A percentile compares a stretch with the other conserved stretches of the same genome.
These are phyloP conservation scores for Popillia japonica DNA, from an alignment of 1,140 invertebrate species.

Conservation along the genomic window DNA sequence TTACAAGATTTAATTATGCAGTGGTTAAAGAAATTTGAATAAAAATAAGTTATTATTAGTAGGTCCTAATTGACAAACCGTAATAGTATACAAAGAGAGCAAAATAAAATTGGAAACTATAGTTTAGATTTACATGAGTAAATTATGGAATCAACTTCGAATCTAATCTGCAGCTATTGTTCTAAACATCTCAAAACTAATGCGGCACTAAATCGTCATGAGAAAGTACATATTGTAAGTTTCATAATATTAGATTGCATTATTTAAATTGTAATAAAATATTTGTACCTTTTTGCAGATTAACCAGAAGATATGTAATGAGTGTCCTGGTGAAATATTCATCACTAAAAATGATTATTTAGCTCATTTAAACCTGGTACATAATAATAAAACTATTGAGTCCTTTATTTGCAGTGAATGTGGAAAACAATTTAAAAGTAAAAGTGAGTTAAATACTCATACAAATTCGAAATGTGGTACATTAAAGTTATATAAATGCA, in stretches of 20 bases:
- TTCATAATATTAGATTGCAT: background rate
- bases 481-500: conserved; percentile 53
- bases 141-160: background rate
- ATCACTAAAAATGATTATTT: conserved; percentile 49
- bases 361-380: conserved; percentile 49
- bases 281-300: background rate
- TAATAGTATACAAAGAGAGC: background rate
- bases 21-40: too few relatives aligned
- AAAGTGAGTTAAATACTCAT: conserved; percentile 55
- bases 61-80: too few relatives aligned
- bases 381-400: conserved; percentile 49
- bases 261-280: background rate
- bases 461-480: conserved; percentile 58
- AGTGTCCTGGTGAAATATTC: conserved; percentile 42
- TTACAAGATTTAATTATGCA: too few relatives aligned
- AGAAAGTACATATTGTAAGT: conserved; percentile 18
- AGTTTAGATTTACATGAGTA: background rate
- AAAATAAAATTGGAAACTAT: background rate
- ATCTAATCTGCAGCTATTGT: conserved; percentile 32
- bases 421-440: conserved; percentile 58
- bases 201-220: background rate
- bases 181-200: background rate
- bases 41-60: too few relatives aligned
- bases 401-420: conserved; percentile 57
- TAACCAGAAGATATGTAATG: conserved; percentile 47